Evolutionary conservation across 1,140 invertebrate species (phyloP), one percentile per base, ranked within the genome.

Genomic region (Sarcophaga peregrina): DNA sequence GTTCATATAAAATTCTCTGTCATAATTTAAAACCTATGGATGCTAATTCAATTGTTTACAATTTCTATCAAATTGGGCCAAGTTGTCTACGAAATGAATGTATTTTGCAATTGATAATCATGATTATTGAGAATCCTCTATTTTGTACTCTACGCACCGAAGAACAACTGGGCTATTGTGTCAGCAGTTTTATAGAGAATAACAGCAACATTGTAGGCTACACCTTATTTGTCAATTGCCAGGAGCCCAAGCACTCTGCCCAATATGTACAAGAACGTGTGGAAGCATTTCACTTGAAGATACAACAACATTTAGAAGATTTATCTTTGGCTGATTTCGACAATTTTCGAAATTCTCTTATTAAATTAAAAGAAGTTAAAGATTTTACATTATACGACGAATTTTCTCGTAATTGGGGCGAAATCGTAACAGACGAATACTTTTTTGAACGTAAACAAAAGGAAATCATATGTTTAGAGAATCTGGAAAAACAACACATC

Each of bases 131-230:
- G 87, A 97, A 98, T 90, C 96, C 96, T 0, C 92, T 97, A 73
- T 99, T 98, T 91, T 94, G 98, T 91, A 93, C 93, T 37, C 91
- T 99, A 7, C 92, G 97, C 83, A 98, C 97, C 0, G 94, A 96
- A 89, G 96, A 98, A 90, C 97, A 98, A 89, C 91, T 98, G 9
- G 97, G 97, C 0, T 98, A 98, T 88, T 92, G 94, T 85, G 96
- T 98, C 5, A 94, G 91, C 84, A 94, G 93, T 86, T 91, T 91
- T 13, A 87, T 94, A 47, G 91, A 93, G 9, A 92, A 95, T 82
- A 95, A 94, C 1, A 94, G 92, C 85, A 95, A 95, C 5, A 93
- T 96, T 84, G 91, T 95, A n/a, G 95, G 95, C 8, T 96, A 94
- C 89, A 93, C 94, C 0, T 91, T 96, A 8, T 94, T 92, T 0